These are phyloP conservation scores for Coracias cyanogaster DNA, from an alignment of 2,797 vertebrate genomes.

Conservation along the genomic window DNA sequence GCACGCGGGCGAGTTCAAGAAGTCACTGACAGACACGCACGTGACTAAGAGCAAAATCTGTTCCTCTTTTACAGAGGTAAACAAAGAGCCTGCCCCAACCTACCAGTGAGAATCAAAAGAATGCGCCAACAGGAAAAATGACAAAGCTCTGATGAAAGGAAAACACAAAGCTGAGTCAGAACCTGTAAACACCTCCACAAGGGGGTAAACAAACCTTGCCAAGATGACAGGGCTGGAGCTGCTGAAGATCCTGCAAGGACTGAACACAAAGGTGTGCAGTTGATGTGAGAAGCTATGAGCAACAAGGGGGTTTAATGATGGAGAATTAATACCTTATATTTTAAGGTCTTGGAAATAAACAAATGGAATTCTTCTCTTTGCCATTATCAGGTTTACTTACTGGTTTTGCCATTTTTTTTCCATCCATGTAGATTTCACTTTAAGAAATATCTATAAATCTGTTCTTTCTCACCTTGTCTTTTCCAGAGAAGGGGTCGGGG, in stretches of 20 bases:
- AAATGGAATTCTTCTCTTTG: not conserved
- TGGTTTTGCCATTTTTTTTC: accelerated
- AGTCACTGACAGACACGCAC: not conserved
- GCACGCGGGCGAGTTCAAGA: accelerated
- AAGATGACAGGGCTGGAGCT: not conserved
- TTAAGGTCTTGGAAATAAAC: not conserved
- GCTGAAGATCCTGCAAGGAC: not conserved
- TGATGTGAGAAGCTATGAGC: not conserved
- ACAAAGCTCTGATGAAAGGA: not conserved
- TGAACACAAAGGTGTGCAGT: not conserved
- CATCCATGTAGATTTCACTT: not conserved
- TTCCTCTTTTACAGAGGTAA: not conserved
- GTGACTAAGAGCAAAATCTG: not conserved
- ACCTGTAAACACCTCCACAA: not conserved
- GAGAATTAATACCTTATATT: not conserved
- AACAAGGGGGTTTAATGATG: not conserved
- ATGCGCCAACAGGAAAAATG: not conserved
- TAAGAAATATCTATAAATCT: not conserved
- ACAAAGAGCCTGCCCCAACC: not conserved
- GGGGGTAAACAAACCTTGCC: not conserved
- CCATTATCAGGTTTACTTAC: not conserved
- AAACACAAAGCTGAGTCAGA: not conserved
- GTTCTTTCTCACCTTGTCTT: not conserved
- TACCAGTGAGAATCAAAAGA: not conserved
- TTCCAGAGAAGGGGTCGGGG: not conserved